A percentile compares a stretch with the other conserved stretches of the same genome.
Evolutionary conservation across 1,140 invertebrate species (phyloP).

Genomic region (Drosophila nigromelanica): DNA sequence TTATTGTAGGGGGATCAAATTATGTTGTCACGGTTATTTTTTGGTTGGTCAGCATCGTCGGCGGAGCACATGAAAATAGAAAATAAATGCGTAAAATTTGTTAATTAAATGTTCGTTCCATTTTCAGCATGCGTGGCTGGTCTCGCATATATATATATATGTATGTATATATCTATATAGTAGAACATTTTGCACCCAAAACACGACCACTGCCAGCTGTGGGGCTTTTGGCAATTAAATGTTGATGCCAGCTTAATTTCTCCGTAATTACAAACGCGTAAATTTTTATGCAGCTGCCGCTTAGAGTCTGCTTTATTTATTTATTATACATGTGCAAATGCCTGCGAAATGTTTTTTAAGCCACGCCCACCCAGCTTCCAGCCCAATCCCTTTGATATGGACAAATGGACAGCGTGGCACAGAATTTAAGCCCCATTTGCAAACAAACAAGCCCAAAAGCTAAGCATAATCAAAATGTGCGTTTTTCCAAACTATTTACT

Average conservation of each 20-base stretch:
- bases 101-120: conserved; percentile 76
- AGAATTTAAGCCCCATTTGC: conserved; percentile 22
- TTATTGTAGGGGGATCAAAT: conserved; percentile 51
- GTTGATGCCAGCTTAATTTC: conserved; percentile 78
- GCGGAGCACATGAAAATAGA: conserved; percentile 69
- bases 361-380: background rate
- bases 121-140: conserved; percentile 51
- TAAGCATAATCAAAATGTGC: conserved; percentile 9
- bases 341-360: conserved; percentile 48
- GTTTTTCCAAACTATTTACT: conserved; percentile 6
- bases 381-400: background rate
- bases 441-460: conserved; percentile 2
- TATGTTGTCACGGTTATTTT: conserved; percentile 65
- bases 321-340: conserved; percentile 77
- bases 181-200: background rate
- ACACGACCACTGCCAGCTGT: background rate
- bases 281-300: conserved; percentile 61
- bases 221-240: conserved; percentile 76
- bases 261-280: conserved; percentile 79
- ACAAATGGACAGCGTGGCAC: background rate
- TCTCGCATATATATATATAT: background rate
- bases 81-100: conserved; percentile 83
- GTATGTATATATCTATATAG: background rate
- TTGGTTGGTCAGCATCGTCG: conserved; percentile 40
- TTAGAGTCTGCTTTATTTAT: conserved; percentile 52